Evolutionary conservation across 53 echinoderm and acorn worm species (phyloP).

Genomic region (Echinometra lucunter): DNA sequence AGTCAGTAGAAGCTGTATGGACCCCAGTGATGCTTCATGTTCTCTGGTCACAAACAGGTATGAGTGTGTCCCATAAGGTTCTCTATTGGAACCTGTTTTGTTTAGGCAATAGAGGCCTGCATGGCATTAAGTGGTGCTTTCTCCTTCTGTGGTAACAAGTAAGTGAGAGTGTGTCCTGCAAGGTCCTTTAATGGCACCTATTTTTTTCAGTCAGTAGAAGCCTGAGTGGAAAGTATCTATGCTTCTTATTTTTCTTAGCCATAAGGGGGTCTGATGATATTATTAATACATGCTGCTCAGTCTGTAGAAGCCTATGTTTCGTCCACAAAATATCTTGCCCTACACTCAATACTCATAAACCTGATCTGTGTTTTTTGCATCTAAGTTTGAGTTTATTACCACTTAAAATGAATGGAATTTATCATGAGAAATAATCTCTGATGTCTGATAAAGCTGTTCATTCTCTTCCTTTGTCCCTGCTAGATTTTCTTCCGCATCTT

Average conservation of each 20-base stretch:
- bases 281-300: no score
- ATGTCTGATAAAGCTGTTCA: not conserved
- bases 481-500: slow-evolving; percentile 95
- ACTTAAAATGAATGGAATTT: not conserved
- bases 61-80: not conserved
- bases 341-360: not conserved
- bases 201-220: no score
- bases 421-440: not conserved
- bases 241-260: slow-evolving; percentile 90
- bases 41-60: slow-evolving; percentile 98
- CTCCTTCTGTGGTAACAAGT: slow-evolving; percentile 94
- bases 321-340: not conserved
- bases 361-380: not conserved
- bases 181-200: no score
- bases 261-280: no score
- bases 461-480: not conserved
- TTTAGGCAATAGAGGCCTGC: slow-evolving; percentile 51
- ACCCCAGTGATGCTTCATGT: slow-evolving; percentile 98
- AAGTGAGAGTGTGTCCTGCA: slow-evolving; percentile 72
- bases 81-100: not conserved
- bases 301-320: no score
- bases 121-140: slow-evolving; percentile 90
- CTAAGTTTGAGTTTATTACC: not conserved
- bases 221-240: slow-evolving; percentile 80
- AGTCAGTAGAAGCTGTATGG: slow-evolving; percentile 90